Evolutionary conservation across 2,113 vertebrate genomes (phyloP), one percentile per base, ranked within the genome.

Genomic region (Apus apus): DNA sequence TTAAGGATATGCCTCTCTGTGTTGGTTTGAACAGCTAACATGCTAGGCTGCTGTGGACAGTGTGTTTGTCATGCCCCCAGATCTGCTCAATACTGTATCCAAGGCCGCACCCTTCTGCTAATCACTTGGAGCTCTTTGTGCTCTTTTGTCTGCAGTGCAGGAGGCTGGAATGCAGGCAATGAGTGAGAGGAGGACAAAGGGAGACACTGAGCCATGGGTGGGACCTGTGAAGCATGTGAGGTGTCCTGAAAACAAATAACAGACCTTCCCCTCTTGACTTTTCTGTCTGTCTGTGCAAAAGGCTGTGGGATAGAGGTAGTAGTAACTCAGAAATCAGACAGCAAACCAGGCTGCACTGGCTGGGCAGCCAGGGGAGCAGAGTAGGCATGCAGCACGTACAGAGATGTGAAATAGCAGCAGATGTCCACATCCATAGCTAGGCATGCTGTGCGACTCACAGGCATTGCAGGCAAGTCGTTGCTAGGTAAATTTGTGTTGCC

Each of bases 51-150:
- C 43, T 48, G 26, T 58, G 43, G 67, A 18, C 5, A 40, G 5
- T 15, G 50, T 12, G 50, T 71, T 34, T 50, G 19, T 54, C 14
- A 3, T 22, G 11, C 5, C 19, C 20, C 40, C 11, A 32, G 58
- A 79, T 38, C 25, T n/a, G 25, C 6, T 18, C 4, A 2, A 17
- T 1, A 0, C 27, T 29, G 13, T 32, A 20, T 13, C 50, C 57
- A 30, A 53, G 15, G 22, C 32, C 71, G 32, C 14, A 56, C 36
- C 15, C 60, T 43, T 40, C 23, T 26, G 16, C 12, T 22, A 5
- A 10, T 21, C 16, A 26, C 17, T 4, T 6, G 38, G 30, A 77
- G 13, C 11, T 61, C 5, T 43, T 15, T 8, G 8, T 18, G 2
- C 7, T 67, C 36, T 38, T 67, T 46, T 3, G 17, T 79, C 11